Conservation (phyloP, 2,113 vertebrate species). For the Dromiciops gliroides region DNA sequence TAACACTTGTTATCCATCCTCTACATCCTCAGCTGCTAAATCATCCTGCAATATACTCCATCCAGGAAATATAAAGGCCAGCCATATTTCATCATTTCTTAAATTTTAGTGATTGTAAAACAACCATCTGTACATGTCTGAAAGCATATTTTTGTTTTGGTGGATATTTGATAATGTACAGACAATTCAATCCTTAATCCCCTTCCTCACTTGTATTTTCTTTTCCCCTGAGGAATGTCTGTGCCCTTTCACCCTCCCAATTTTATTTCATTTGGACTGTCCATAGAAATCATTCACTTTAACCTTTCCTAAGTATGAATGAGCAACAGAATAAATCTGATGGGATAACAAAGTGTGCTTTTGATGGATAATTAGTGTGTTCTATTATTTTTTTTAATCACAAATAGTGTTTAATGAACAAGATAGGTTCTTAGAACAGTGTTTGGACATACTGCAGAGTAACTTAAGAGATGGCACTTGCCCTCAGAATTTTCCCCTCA, state of each 20-base stretch:
- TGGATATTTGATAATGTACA: conserved; percentile 75
- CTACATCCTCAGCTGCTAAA: conserved; percentile 76
- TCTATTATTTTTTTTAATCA: conserved; percentile 10
- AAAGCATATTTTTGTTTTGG: conserved; percentile 79
- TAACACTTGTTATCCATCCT: conserved; percentile 79
- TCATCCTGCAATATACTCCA: conserved; percentile 70
- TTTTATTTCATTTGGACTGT: conserved; percentile 46
- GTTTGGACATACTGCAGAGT: background rate
- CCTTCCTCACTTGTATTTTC: conserved; percentile 35
- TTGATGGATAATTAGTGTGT: conserved; percentile 38
- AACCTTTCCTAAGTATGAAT: background rate
- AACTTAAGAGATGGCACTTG: background rate
- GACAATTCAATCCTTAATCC: conserved; percentile 57
- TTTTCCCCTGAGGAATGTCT: conserved; percentile 28
- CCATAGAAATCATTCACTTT: background rate
- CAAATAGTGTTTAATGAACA: background rate
- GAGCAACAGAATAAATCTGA: conserved; percentile 1
- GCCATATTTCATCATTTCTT: conserved; percentile 77
- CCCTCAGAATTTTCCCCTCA: background rate
- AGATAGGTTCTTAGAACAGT: background rate
- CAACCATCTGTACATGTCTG: conserved; percentile 80
- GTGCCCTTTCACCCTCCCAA: background rate
- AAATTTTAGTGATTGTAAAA: conserved; percentile 75
- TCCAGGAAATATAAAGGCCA: conserved; percentile 78
- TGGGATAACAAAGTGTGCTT: background rate